Base-by-base conservation (phyloP, 2,113 vertebrate species). In the Thryonomys swinderianus region DNA sequence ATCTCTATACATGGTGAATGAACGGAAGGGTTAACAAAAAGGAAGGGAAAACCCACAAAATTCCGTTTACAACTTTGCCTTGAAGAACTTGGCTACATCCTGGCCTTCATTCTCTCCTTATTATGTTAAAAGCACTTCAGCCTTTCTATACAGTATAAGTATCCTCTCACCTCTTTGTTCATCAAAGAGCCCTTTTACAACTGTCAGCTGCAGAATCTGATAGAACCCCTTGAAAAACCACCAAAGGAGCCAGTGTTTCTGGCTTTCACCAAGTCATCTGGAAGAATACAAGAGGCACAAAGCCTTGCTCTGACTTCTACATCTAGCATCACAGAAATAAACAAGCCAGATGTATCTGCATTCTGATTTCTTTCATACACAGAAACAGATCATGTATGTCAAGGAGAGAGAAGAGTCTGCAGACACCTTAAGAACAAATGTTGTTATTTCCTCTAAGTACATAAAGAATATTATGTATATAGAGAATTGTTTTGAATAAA, bases 401-500 rank as follows among this genome's bases (percentile, higher is more conserved):
- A 88, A 88, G 59, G 1, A 17, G n/a, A 17, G 5, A 79, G 34
- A 7, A 18, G 11, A 84, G 27, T 30, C 32, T 74, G 90, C 37
- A 37, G 67, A 78, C 2, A 34, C 32, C 16, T 57, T 80, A 69
- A 80, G 4, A 48, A 62, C 74, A 95, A 42, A 34, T n/a, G 73
- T 2, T 2, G 25, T 84, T 55, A 78, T 80, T 45, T 61, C 7
- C 80, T 86, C 94, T 80, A 83, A 92, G 23, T 82, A 80, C 9
- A 59, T 57, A 17, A 57, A 57, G 55, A 57, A 20, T 20, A 57
- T 17, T 57, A 57, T 18, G 55, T 57, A 57, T 37, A 74, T 61
- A 48, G 85, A 97, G 51, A 93, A 78, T 32, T 84, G 40, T 92
- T 91, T 57, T 91, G 78, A 90, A 67, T 74, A 96, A 45, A 73